A percentile compares a stretch with the other conserved stretches of the same genome.
Evolutionary conservation across 1,140 invertebrate genomes (phyloP).

Genomic region (Zaprionus gabonicus): DNA sequence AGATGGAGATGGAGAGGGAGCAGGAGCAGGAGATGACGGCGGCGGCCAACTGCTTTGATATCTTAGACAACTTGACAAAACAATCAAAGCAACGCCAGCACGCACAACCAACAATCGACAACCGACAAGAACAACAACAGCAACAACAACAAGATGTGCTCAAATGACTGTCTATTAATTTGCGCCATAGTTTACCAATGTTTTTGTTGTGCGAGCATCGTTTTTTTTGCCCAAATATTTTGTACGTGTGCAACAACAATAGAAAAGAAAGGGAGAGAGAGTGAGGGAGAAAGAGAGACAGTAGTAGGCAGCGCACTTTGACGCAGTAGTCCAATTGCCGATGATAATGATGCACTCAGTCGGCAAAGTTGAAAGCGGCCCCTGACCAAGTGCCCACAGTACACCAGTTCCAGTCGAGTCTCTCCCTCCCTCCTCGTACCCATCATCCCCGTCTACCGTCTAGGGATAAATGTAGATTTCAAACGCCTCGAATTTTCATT

Average conservation of each 20-base stretch:
- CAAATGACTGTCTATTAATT: slow-evolving; percentile 80
- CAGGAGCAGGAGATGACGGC: slow-evolving; percentile 5
- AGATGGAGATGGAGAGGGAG: neutral
- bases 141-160: slow-evolving; percentile 54
- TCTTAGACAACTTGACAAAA: slow-evolving; percentile 83
- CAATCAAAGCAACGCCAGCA: slow-evolving; percentile 75
- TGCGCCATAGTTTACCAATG: slow-evolving; percentile 63
- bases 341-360: slow-evolving; percentile 82
- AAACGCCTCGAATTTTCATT: slow-evolving; percentile 73
- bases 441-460: neutral
- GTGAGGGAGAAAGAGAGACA: slow-evolving; percentile 31
- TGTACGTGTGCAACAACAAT: slow-evolving; percentile 54
- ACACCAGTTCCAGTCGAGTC: slow-evolving; percentile 6
- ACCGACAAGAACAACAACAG: slow-evolving; percentile 23
- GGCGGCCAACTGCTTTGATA: slow-evolving; percentile 71
- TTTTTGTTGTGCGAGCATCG: slow-evolving; percentile 21
- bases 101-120: slow-evolving; percentile 49
- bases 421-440: slow-evolving; percentile 50
- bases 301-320: slow-evolving; percentile 73
- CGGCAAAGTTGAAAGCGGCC: slow-evolving; percentile 67
- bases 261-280: slow-evolving; percentile 17
- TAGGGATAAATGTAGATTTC: slow-evolving; percentile 79
- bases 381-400: neutral
- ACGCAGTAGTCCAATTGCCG: slow-evolving; percentile 84
- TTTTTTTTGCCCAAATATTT: slow-evolving; percentile 69